Base-by-base conservation (phyloP, 2,113 vertebrate genomes). In the Cynopterus brachyotis region DNA sequence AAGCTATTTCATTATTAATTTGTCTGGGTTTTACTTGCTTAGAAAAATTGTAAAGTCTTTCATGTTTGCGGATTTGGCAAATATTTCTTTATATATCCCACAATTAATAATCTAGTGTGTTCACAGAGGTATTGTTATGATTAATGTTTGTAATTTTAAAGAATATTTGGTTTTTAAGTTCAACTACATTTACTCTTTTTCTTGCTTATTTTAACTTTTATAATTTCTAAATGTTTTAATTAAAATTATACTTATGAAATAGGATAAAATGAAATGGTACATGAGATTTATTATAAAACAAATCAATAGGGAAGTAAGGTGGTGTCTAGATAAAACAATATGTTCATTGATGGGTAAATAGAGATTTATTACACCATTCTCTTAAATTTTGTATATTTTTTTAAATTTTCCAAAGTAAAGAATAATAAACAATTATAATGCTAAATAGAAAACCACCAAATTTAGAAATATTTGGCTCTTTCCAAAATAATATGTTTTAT, bases 141-240 rank as follows among this genome's bases (percentile, higher is more conserved):
- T 73, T 94, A 92, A 75, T 45, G 13, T 75, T 80, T 37, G 42
- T 45, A 35, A 67, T 42, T 83, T 82, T 60, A 82, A 87, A 57
- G 19, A 78, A 55, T 37, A 64, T 12, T 82, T 67, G 28, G 12
- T 66, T 93, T 95, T 95, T 1, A 72, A 70, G 59, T 45, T 90
- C 28, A 40, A 81, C 15, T 37, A 35, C 24, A 72, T 72, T 96
- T 42, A 66, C 15, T 89, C 6, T 2, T 59, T 92, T 60, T 67
- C n/a, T 62, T 60, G 16, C 12, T 53, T 66, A 75, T 37, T 57
- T 50, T 26, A 3, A 42, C 2, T 35, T 60, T 83, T 76, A 45
- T 73, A 55, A 60, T 45, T 83, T 94, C 17, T 66, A 90, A 67
- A 60, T 55, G 7, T 69, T 75, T 91, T 16, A 66, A 22, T 8